Evolutionary conservation across 2,888 invertebrate genomes (phyloP).

Genomic region (Melieria omissa): DNA sequence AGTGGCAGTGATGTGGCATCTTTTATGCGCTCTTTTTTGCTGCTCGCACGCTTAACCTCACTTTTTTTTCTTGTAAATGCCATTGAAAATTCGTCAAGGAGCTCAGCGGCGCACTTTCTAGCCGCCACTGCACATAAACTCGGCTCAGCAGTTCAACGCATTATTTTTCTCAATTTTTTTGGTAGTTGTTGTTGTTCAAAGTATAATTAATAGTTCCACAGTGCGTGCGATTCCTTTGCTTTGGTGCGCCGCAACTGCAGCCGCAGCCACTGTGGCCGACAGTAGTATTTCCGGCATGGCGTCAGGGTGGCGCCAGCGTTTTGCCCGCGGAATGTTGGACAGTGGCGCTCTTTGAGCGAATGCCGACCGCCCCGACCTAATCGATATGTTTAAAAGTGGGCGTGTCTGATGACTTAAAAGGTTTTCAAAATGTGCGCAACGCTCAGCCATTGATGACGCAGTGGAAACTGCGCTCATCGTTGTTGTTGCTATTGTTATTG

Average conservation of each 20-base stretch:
- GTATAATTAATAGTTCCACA: slow-evolving; percentile 37
- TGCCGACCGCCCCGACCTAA: not conserved
- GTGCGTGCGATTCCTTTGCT: no score
- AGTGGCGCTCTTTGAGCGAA: not conserved
- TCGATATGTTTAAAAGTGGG: slow-evolving; percentile 50
- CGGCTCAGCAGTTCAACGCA: no score
- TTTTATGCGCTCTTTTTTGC: no score
- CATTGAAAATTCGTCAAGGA: slow-evolving; percentile 56
- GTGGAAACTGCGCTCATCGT: not conserved
- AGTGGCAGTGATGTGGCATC: not conserved
- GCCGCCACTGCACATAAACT: no score
- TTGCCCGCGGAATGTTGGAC: slow-evolving; percentile 10
- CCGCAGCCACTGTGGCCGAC: slow-evolving; percentile 3
- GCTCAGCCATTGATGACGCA: not conserved
- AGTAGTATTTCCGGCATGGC: slow-evolving; percentile 57
- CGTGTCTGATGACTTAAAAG: slow-evolving; percentile 61
- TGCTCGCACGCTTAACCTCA: no score
- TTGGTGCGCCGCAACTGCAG: no score
- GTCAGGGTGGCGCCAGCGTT: slow-evolving; percentile 59
- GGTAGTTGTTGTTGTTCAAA: slow-evolving; percentile 1
- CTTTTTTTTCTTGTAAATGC: slow-evolving; percentile 35
- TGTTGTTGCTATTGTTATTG: slow-evolving; percentile 32
- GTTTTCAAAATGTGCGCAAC: slow-evolving; percentile 55
- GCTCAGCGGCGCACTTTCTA: slow-evolving; percentile 44
- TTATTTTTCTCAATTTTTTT: no score